A percentile compares a stretch with the other conserved stretches of the same genome.
These are phyloP conservation scores for Spodoptera litura DNA, from an alignment of 1,140 invertebrate genomes.

Conservation along the genomic window DNA sequence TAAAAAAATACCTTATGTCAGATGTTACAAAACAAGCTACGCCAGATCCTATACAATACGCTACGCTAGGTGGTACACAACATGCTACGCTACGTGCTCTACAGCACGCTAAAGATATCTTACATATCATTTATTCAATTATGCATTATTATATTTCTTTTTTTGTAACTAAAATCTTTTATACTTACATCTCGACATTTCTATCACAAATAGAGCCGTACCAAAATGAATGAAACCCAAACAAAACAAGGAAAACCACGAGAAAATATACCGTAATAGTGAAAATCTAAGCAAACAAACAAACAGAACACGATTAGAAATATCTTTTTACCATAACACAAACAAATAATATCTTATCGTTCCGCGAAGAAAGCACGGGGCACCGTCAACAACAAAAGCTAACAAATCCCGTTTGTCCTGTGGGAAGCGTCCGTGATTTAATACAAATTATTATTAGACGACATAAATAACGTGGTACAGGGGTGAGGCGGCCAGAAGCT, in stretches of 20 bases:
- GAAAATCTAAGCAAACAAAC: slow-evolving; percentile 30
- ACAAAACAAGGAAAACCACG: not conserved
- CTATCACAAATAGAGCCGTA: not conserved
- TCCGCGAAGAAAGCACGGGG: slow-evolving; percentile 51
- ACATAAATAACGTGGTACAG: slow-evolving; percentile 83
- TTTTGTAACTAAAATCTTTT: no score
- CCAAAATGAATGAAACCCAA: slow-evolving; percentile 2
- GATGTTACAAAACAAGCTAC: no score
- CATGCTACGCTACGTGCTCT: no score
- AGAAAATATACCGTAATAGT: slow-evolving; percentile 7
- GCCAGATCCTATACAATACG: no score
- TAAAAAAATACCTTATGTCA: no score
- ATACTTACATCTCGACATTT: no score
- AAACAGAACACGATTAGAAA: slow-evolving; percentile 53
- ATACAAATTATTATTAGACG: slow-evolving; percentile 86
- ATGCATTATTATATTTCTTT: no score
- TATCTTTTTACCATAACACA: slow-evolving; percentile 58
- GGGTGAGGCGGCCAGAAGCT: slow-evolving; percentile 69
- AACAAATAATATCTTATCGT: slow-evolving; percentile 61
- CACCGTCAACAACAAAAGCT: slow-evolving; percentile 77
- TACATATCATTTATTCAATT: no score
- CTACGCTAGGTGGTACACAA: no score
- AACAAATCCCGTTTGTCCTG: slow-evolving; percentile 82
- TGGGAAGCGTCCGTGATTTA: slow-evolving; percentile 81
- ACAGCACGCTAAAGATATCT: no score